Percentiles rank a stretch among this genome's conserved stretches.
Evolutionary conservation across 2,113 vertebrate genomes (phyloP).

Genomic region (Chloroceryle aenea): DNA sequence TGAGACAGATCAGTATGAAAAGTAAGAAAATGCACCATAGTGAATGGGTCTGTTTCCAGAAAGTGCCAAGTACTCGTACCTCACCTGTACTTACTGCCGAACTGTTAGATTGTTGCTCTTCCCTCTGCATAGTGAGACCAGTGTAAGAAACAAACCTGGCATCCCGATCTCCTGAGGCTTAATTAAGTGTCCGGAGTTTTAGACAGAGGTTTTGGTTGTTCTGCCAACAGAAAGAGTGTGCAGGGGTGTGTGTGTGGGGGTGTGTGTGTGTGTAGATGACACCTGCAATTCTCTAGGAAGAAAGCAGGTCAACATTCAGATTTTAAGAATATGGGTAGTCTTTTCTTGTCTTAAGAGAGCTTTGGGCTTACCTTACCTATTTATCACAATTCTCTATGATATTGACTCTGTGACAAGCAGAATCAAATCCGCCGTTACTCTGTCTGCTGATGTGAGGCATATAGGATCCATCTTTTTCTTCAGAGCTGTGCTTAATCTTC

Average conservation of each 20-base stretch:
- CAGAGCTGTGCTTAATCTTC: background rate
- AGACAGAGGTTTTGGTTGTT: background rate
- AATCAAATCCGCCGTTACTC: background rate
- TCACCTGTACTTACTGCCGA: background rate
- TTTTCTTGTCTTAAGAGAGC: background rate
- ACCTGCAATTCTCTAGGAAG: background rate
- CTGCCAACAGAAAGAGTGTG: background rate
- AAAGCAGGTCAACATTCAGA: background rate
- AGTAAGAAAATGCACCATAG: background rate
- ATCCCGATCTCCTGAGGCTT: background rate
- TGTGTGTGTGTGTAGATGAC: background rate
- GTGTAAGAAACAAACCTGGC: background rate
- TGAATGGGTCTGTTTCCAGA: background rate
- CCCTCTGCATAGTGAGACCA: background rate
- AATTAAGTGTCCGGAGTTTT: background rate
- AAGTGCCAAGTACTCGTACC: background rate
- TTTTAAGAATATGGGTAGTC: background rate
- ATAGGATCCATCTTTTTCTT: background rate
- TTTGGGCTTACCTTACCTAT: background rate
- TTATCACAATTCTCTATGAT: background rate
- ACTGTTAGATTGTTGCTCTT: background rate
- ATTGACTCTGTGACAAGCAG: background rate
- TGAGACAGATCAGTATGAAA: background rate
- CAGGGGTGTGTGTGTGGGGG: too few relatives aligned
- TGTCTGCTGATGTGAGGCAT: rapidly evolving